A percentile compares a stretch with the other conserved stretches of the same genome.
These are phyloP conservation scores for Epsilonema sp. DNA, from an alignment of 2,888 invertebrate genomes.

Conservation along the genomic window DNA sequence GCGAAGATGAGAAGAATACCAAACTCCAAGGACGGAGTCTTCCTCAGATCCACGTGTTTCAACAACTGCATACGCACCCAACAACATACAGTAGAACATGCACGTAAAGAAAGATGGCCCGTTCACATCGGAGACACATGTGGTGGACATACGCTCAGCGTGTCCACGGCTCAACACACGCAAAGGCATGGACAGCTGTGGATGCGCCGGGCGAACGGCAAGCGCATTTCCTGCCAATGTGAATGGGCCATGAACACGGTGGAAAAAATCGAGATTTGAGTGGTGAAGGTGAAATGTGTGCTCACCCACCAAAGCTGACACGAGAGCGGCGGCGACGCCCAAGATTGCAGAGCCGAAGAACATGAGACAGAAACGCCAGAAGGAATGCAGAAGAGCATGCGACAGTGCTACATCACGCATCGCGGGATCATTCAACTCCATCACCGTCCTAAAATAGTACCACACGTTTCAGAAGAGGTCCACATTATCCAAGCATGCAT, in stretches of 20 bases:
- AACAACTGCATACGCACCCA: slow-evolving; percentile 48
- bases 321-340: slow-evolving; percentile 76
- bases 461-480: too few species aligned
- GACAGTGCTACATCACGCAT: slow-evolving; percentile 44
- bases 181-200: too few species aligned
- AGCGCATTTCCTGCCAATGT: too few species aligned
- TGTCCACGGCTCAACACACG: too few species aligned
- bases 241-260: too few species aligned
- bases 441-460: slow-evolving; percentile 22
- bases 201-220: too few species aligned
- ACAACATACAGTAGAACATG: too few species aligned
- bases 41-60: slow-evolving; percentile 83
- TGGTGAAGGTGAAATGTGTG: not conserved
- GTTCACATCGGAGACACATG: too few species aligned
- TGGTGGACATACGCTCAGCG: too few species aligned
- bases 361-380: slow-evolving; percentile 74
- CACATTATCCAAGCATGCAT: too few species aligned
- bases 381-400: slow-evolving; percentile 36
- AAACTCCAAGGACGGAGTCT: slow-evolving; percentile 92
- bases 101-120: too few species aligned
- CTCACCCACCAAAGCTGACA: slow-evolving; percentile 50
- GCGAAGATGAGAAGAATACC: slow-evolving; percentile 96
- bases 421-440: slow-evolving; percentile 29
- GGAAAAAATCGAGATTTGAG: too few species aligned
- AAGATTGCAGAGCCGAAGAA: slow-evolving; percentile 96